phyloP scores from a whole-genome alignment of 2,888 invertebrate species.

The Cylindroiulus punctatus region DNA sequence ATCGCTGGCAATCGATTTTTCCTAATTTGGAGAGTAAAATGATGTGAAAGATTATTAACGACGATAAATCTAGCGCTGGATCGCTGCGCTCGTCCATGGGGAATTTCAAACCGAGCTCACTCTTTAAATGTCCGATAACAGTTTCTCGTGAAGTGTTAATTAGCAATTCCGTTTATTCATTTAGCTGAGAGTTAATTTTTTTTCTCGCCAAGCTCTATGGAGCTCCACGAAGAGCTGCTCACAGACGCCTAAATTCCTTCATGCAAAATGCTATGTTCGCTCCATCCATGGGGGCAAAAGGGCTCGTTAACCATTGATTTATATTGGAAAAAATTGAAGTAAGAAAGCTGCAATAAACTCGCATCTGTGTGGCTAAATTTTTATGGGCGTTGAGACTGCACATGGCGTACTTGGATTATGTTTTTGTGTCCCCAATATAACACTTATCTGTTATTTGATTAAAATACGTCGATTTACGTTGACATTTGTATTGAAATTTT shows the following conservation, averaged over 20 bases:
- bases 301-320: neutral
- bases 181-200: conserved; percentile 32
- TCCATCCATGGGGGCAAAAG: neutral
- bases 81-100: neutral
- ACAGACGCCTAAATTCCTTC: neutral
- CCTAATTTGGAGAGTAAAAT: conserved; percentile 16
- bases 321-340: conserved; percentile 22
- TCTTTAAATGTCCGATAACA: conserved; percentile 32
- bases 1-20: neutral
- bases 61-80: neutral
- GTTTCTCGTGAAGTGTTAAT: conserved; percentile 19
- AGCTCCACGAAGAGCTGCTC: neutral
- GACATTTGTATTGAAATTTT: neutral
- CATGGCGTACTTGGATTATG: no score
- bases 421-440: no score
- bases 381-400: no score
- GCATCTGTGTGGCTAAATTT: neutral
- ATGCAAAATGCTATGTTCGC: neutral
- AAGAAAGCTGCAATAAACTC: neutral
- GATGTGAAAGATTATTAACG: conserved; percentile 7
- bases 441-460: neutral
- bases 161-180: conserved; percentile 32
- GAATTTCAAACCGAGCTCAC: conserved; percentile 1
- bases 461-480: neutral
- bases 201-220: neutral